Percentiles rank a stretch among this genome's conserved stretches.
These are phyloP conservation scores for Enteromius unitaeniatus DNA, from an alignment of 2,797 vertebrate species.

Conservation along the genomic window DNA sequence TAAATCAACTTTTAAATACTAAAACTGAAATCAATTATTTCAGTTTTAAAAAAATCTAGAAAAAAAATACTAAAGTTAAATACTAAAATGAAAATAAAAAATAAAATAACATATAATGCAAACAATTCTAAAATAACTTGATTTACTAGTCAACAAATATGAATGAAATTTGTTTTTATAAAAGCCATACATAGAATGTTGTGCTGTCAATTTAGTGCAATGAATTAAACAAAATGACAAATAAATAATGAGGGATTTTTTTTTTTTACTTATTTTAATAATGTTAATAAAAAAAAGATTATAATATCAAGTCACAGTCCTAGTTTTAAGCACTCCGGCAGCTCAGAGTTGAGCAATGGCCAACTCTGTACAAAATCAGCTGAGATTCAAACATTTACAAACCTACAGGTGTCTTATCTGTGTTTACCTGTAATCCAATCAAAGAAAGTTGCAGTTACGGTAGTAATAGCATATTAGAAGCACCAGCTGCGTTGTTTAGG, in stretches of 20 bases:
- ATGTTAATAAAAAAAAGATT: neutral
- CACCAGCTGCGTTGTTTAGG: conserved; percentile 4
- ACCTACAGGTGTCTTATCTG: conserved; percentile 2
- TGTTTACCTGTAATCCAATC: neutral
- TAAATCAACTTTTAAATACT: neutral
- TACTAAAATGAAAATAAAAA: neutral
- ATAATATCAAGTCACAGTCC: neutral
- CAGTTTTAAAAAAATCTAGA: too few species aligned
- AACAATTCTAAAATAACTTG: neutral
- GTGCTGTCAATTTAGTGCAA: neutral
- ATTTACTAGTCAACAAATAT: neutral
- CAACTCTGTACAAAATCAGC: conserved; percentile 1
- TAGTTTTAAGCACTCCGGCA: neutral
- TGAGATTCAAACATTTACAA: neutral
- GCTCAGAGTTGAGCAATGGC: conserved; percentile 12
- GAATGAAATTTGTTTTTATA: neutral
- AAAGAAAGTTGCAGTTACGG: neutral
- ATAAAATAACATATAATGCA: neutral
- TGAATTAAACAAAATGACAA: neutral
- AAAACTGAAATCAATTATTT: neutral
- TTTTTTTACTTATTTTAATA: too few species aligned
- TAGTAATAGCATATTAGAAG: neutral
- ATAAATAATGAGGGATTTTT: too few species aligned
- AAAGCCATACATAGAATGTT: neutral
- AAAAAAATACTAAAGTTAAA: neutral